Evolutionary conservation across 1,140 invertebrate species (phyloP), one percentile per base, ranked within the genome.

Genomic region (Drosophila elegans): DNA sequence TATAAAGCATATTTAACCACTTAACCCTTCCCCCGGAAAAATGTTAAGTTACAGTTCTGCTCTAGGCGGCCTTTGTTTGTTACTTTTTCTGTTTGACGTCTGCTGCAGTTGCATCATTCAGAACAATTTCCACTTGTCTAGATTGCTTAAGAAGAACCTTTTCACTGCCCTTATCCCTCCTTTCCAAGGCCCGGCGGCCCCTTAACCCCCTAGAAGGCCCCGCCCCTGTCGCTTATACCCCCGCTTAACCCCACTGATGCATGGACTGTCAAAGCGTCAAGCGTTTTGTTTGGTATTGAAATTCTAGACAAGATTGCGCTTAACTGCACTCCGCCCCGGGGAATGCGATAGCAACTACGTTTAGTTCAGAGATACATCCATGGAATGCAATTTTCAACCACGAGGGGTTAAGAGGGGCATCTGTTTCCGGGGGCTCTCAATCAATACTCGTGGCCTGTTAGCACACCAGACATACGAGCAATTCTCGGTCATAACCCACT

Each of bases 291-390:
- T 85, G 81, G 63, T 86, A 81, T 86, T 85, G 81, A 86, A 85
- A 85, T 85, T 85, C 82, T 78, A 85, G 63, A 86, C 82, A 67
- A 86, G 74, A 85, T 81, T 78, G 68, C 78, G 82, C 78, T 69
- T 60, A 68, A 60, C 74, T 81, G 74, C 78, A 86, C 59, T 64
- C 56, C 27, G 42, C 32, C 42, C 52, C 46, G 44, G 42, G 68
- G 64, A 71, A 71, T 71, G 48, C 49, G 10, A 9, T 64, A 49
- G 34, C 39, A 34, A 60, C 60, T 49, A 32, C 46, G 29, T 53
- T 48, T 67, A 44, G 34, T 52, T 34, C 38, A 21, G 36, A 79
- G 75, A 55, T 55, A 32, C 61, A 56, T 69, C 49, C 34, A 36
- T 25, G 51, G 64, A 71, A 71, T 71, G 64, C 67, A 69, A 56